phyloP scores from a whole-genome alignment of 2,888 invertebrate species.

The Halictus ligatus region DNA sequence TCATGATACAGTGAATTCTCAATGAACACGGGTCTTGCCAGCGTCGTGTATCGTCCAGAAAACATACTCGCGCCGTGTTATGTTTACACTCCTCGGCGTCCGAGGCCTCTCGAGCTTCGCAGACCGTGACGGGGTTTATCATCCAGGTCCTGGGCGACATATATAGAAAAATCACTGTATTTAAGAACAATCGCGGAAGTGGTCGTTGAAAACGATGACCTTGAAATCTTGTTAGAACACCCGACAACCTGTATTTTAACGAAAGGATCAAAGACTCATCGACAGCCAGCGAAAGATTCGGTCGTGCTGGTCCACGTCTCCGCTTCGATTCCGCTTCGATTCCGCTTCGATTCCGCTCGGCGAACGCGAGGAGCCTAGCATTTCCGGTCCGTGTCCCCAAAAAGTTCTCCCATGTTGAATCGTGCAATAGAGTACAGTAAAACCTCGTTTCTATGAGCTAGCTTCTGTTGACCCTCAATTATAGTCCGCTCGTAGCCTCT shows the following conservation, averaged over 20 bases:
- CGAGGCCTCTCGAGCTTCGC: too few relatives aligned
- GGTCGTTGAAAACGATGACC: too few relatives aligned
- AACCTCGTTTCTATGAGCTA: not conserved
- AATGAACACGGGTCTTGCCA: too few relatives aligned
- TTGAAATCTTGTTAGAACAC: too few relatives aligned
- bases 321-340: not conserved
- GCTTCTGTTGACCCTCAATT: not conserved
- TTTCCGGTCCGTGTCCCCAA: not conserved
- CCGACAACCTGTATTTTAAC: not conserved
- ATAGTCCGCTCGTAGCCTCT: not conserved
- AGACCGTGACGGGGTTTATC: too few relatives aligned
- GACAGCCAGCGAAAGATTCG: not conserved
- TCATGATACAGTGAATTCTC: too few relatives aligned
- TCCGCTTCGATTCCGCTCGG: not conserved
- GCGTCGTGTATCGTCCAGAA: too few relatives aligned
- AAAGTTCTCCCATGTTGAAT: slow-evolving; percentile 15
- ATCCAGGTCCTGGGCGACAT: too few relatives aligned
- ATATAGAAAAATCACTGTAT: too few relatives aligned
- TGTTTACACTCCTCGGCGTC: too few relatives aligned
- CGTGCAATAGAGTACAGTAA: slow-evolving; percentile 41
- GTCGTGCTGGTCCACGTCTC: not conserved
- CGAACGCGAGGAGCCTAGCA: slow-evolving; percentile 23
- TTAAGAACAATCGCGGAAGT: too few relatives aligned
- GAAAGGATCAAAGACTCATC: not conserved
- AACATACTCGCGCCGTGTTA: too few relatives aligned